A percentile compares a stretch with the other conserved stretches of the same genome.
phyloP scores from a whole-genome alignment of 2,888 invertebrate species.

The Chesias legatella region DNA sequence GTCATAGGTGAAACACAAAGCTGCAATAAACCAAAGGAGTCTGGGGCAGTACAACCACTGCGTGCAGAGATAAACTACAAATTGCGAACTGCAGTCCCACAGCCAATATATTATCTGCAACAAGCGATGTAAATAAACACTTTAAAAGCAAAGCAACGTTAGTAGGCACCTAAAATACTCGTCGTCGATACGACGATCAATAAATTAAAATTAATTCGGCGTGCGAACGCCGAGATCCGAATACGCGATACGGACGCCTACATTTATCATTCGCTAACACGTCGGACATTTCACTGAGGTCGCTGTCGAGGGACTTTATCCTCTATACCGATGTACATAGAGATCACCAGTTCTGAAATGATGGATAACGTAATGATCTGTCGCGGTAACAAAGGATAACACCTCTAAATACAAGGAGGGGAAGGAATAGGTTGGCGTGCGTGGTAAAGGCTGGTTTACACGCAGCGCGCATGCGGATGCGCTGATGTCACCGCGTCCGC shows the following conservation, averaged over 20 bases:
- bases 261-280: conserved; percentile 81
- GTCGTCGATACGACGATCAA: conserved; percentile 76
- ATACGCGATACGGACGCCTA: conserved; percentile 79
- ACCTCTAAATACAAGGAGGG: conserved; percentile 66
- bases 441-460: conserved; percentile 56
- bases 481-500: conserved; percentile 58
- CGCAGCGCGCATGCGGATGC: conserved; percentile 63
- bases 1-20: conserved; percentile 4
- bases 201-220: conserved; percentile 81
- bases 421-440: conserved; percentile 68
- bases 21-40: conserved; percentile 16
- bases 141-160: conserved; percentile 62
- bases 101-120: conserved; percentile 38
- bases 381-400: conserved; percentile 68
- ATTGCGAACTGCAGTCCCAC: conserved; percentile 22
- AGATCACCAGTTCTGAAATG: conserved; percentile 49
- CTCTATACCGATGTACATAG: conserved; percentile 55
- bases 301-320: conserved; percentile 55
- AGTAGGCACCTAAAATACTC: conserved; percentile 76
- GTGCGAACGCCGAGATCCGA: conserved; percentile 79
- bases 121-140: conserved; percentile 55
- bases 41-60: conserved; percentile 8
- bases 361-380: conserved; percentile 65
- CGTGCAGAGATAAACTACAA: conserved; percentile 20
- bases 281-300: conserved; percentile 75